Conservation (phyloP, 2,797 vertebrate species). For the Sebastiscus albofasciatus region DNA sequence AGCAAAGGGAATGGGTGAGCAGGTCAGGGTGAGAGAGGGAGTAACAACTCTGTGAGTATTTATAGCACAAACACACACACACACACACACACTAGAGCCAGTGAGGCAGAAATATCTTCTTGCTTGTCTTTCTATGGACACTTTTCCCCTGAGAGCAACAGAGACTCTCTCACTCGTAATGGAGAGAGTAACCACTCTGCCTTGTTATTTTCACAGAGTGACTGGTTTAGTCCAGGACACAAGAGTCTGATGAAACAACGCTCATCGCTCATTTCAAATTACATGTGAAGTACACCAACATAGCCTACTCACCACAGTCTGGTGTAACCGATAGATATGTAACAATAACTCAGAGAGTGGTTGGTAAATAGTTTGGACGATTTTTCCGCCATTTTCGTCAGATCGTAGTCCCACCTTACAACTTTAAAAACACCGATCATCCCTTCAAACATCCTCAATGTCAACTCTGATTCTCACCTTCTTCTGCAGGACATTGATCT, state of each 20-base stretch:
- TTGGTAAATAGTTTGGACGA: background rate
- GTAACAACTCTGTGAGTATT: constrained; percentile 70
- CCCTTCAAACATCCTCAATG: background rate
- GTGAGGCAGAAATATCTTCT: constrained; percentile 72
- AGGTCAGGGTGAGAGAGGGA: constrained; percentile 51
- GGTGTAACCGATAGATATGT: background rate
- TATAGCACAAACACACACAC: constrained; percentile 62
- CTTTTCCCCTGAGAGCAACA: constrained; percentile 53
- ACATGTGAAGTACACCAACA: background rate
- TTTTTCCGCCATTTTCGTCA: background rate
- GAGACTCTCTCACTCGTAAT: constrained; percentile 53
- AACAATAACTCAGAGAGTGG: background rate
- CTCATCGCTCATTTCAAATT: background rate
- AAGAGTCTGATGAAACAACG: background rate
- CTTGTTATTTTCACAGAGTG: constrained; percentile 24
- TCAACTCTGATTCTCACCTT: constrained; percentile 84
- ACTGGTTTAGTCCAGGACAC: constrained; percentile 37
- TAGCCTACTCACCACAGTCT: background rate
- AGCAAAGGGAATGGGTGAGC: constrained; percentile 37
- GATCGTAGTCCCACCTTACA: background rate
- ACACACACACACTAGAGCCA: constrained; percentile 45
- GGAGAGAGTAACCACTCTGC: constrained; percentile 45
- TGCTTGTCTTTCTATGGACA: constrained; percentile 65
- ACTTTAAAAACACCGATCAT: background rate
- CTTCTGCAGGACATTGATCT: constrained; percentile 99